Base-by-base conservation (phyloP, 2,113 vertebrate species). In the Cariama cristata region DNA sequence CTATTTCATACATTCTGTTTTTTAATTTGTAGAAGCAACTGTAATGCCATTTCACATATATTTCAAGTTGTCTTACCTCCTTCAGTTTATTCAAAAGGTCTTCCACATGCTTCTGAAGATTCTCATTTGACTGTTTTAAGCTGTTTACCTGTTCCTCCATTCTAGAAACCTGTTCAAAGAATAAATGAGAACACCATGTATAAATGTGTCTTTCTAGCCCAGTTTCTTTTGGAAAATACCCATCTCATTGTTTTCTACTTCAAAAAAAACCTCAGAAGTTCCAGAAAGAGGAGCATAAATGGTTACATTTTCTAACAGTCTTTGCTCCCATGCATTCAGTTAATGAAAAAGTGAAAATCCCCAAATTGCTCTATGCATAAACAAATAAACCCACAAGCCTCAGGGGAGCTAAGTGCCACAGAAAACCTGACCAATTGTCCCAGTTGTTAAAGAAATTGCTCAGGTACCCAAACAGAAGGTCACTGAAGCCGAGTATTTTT, bases 31-130 rank as follows among this genome's bases (percentile, higher is more conserved):
- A 79, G 23, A 73, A 81, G 3, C 9, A 80, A 35, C 24, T 32
- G 9, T 16, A 63, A 58, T 19, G 30, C 23, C 47, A 11, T 63
- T 88, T 58, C 11, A 52, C 1, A 21, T 8, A 14, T 9, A 67
- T 5, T 93, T 91, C 45, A 62, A 75, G 45, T 13, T 40, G 30
- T 32, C 68, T 89, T 95, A 99, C 99, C 97, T 99, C 99, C 98
- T 99, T 99, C 49, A 99, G 96, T 98, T 99, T 99, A 93, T 80
- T 98, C 95, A 99, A 93, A 81, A 99, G 95, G 20, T 99, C 99
- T 84, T 99, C 99, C 15, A 99, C 98, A 33, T 99, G 99, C 93
- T 99, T 99, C 91, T 99, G 99, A 59, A 99, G 97, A 83, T 99
- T 98, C 62, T 99, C 99, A 95, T 99, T 99, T 27, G 99, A 99